phyloP scores from a whole-genome alignment of 2,797 vertebrate genomes.

The Microchirus variegatus region DNA sequence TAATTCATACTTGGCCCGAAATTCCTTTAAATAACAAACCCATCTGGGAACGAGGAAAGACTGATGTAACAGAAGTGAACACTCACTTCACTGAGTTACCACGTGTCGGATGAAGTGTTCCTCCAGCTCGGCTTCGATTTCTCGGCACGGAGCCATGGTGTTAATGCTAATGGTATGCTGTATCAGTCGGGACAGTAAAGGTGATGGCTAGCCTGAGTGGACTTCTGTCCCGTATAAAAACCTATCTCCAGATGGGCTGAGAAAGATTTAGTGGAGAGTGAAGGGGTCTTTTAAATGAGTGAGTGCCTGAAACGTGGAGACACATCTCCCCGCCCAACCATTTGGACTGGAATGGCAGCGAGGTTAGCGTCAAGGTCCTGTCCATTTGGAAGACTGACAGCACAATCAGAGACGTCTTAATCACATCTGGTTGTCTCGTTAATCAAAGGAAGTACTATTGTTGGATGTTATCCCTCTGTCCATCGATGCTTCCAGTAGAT shows the following conservation, averaged over 20 bases:
- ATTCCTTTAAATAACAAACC: conserved; percentile 38
- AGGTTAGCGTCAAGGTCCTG: conserved; percentile 69
- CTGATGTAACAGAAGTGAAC: conserved; percentile 20
- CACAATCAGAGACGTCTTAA: conserved; percentile 79
- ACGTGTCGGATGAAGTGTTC: conserved; percentile 7
- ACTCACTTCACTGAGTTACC: conserved; percentile 6
- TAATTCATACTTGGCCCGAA: conserved; percentile 34
- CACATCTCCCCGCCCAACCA: conserved; percentile 67
- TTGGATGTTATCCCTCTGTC: conserved; percentile 73
- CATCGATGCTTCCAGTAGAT: conserved; percentile 64
- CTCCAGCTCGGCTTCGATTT: conserved; percentile 46
- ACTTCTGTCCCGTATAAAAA: conserved; percentile 66
- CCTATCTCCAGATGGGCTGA: conserved; percentile 64
- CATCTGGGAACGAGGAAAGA: conserved; percentile 22
- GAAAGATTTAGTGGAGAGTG: conserved; percentile 75
- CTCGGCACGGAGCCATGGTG: conserved; percentile 27
- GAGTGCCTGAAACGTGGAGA: conserved; percentile 73
- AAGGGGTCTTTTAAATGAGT: conserved; percentile 77
- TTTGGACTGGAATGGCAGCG: conserved; percentile 69
- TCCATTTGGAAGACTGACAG: conserved; percentile 85
- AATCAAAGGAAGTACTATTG: conserved; percentile 76
- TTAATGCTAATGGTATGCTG: conserved; percentile 66
- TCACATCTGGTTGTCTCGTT: conserved; percentile 77
- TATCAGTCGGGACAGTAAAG: conserved; percentile 60
- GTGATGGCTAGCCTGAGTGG: conserved; percentile 67